Evolutionary conservation across 2,888 invertebrate species (phyloP).

Genomic region (Hirtodrosophila cameraria): DNA sequence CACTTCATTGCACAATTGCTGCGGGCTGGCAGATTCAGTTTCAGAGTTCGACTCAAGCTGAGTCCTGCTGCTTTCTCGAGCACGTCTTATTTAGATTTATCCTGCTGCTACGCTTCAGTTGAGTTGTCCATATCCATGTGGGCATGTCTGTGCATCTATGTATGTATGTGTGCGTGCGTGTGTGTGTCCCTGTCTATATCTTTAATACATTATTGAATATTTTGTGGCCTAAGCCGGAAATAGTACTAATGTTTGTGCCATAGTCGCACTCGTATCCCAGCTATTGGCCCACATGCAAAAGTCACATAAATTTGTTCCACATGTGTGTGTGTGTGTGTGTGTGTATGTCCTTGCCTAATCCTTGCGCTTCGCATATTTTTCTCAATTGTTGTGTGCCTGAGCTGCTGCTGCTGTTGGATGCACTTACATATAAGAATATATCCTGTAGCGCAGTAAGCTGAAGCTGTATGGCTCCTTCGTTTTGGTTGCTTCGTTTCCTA

Average conservation of each 20-base stretch:
- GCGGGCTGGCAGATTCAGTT: slow-evolving; percentile 26
- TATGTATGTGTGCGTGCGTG: slow-evolving; percentile 23
- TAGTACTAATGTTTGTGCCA: slow-evolving; percentile 69
- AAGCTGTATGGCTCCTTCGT: too few species aligned
- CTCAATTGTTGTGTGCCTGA: slow-evolving; percentile 63
- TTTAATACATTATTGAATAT: slow-evolving; percentile 76
- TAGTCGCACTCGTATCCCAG: slow-evolving; percentile 28
- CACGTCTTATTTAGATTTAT: slow-evolving; percentile 79
- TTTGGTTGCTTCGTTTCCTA: neutral
- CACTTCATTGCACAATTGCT: slow-evolving; percentile 73
- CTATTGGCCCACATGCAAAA: slow-evolving; percentile 62
- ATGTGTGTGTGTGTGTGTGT: slow-evolving; percentile 19
- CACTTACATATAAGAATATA: slow-evolving; percentile 41
- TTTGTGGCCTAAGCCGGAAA: slow-evolving; percentile 71
- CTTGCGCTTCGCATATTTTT: slow-evolving; percentile 71
- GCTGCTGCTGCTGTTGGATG: slow-evolving; percentile 20
- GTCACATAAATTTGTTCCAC: slow-evolving; percentile 68
- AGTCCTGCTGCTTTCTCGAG: slow-evolving; percentile 34
- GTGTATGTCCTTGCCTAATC: slow-evolving; percentile 60
- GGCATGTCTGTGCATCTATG: neutral
- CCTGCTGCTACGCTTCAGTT: slow-evolving; percentile 72
- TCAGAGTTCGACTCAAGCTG: neutral
- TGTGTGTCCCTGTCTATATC: slow-evolving; percentile 41
- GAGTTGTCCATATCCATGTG: slow-evolving; percentile 68
- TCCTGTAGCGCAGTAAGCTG: slow-evolving; percentile 40